Conservation (phyloP, 2,113 vertebrate species). For the Oceanites oceanicus region DNA sequence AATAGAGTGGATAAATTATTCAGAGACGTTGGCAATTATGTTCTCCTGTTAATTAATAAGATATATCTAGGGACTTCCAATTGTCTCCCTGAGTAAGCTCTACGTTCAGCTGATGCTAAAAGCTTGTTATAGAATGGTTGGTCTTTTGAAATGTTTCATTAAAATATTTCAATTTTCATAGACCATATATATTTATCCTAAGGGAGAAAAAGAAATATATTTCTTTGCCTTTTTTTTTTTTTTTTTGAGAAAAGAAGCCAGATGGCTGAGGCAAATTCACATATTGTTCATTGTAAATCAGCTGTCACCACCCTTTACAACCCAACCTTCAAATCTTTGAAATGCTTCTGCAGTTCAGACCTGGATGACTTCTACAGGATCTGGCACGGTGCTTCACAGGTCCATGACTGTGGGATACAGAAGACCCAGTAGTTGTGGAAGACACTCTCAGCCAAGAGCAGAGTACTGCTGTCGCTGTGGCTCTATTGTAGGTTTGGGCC, state of each 20-base stretch:
- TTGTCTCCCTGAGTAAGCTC: background rate
- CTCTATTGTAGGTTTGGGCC: background rate
- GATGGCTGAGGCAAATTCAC: background rate
- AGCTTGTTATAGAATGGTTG: background rate
- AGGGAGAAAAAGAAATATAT: background rate
- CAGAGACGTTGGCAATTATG: conserved; percentile 18
- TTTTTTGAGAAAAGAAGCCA: background rate
- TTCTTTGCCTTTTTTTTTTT: background rate
- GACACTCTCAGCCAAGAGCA: background rate
- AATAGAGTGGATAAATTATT: conserved; percentile 27
- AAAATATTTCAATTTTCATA: background rate
- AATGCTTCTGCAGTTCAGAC: background rate
- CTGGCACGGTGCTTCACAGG: accelerated
- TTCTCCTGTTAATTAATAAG: conserved; percentile 60
- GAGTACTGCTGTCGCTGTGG: background rate
- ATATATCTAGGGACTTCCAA: conserved; percentile 4
- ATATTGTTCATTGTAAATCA: background rate
- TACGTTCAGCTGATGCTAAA: background rate
- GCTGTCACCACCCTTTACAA: background rate
- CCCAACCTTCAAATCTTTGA: background rate
- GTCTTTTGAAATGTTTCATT: conserved; percentile 3
- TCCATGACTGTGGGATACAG: background rate
- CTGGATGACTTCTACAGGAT: background rate
- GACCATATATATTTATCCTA: background rate
- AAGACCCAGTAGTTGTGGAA: background rate